Evolutionary conservation across 2,888 invertebrate species (phyloP).

Genomic region (Idaea biselata): DNA sequence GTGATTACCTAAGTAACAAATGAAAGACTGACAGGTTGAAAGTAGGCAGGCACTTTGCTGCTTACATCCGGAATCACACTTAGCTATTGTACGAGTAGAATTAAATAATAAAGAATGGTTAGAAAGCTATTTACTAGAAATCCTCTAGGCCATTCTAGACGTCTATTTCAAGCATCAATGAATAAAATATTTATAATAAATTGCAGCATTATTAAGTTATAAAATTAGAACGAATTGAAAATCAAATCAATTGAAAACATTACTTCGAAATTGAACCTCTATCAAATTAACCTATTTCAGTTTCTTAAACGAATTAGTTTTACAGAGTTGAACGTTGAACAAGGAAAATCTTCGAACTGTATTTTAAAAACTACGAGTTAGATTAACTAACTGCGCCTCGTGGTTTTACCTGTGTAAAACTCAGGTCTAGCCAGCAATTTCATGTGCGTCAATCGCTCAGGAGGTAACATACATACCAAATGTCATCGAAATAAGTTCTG

Average conservation of each 20-base stretch:
- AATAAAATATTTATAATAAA: background rate
- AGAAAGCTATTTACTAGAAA: background rate
- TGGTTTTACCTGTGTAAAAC: background rate
- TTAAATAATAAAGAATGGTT: background rate
- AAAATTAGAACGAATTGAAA: background rate
- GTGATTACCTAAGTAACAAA: constrained; percentile 3
- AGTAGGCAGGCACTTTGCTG: constrained; percentile 18
- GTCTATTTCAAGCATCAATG: background rate
- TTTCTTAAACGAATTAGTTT: too few relatives aligned
- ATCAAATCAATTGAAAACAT: background rate
- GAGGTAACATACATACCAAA: too few relatives aligned
- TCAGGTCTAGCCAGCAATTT: too few relatives aligned
- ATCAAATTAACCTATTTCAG: too few relatives aligned
- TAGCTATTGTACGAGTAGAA: background rate
- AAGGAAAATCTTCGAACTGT: background rate
- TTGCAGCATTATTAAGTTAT: background rate
- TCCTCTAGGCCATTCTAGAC: background rate
- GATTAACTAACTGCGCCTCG: background rate
- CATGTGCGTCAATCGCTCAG: too few relatives aligned
- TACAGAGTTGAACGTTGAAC: background rate
- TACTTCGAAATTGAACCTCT: background rate
- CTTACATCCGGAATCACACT: constrained; percentile 14
- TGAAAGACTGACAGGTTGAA: constrained; percentile 26
- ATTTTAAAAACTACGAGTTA: background rate
- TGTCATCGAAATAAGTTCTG: too few relatives aligned